Evolutionary conservation across 2,888 invertebrate species (phyloP).

Genomic region (Eristalis intricaria): DNA sequence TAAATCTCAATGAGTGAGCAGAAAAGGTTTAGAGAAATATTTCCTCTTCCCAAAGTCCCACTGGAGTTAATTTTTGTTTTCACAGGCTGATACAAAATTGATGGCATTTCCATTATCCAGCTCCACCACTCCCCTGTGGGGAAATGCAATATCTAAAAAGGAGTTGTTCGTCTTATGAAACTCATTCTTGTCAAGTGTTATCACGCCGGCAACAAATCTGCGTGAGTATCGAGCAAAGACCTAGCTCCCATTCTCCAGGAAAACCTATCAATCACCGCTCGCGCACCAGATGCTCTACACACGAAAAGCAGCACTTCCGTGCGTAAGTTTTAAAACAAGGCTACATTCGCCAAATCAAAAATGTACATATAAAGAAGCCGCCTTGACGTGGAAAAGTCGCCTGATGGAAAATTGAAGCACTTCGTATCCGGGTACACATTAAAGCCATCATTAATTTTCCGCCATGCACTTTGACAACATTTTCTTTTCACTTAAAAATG

Average conservation of each 20-base stretch:
- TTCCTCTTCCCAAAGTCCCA: too few species aligned
- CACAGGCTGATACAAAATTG: too few species aligned
- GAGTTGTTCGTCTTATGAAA: neutral
- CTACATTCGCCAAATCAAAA: neutral
- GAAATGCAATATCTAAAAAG: neutral
- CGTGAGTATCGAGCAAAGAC: neutral
- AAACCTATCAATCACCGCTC: neutral
- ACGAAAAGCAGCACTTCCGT: neutral
- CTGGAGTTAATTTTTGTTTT: too few species aligned
- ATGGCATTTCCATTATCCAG: neutral
- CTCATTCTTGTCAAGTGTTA: neutral
- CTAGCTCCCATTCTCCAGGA: neutral
- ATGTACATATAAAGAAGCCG: neutral
- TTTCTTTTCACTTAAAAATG: neutral
- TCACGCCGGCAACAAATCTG: too few species aligned
- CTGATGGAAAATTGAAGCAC: conserved; percentile 2
- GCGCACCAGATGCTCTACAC: neutral
- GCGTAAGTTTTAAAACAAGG: neutral
- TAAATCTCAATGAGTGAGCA: too few species aligned
- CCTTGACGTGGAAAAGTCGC: neutral
- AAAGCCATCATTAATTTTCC: conserved; percentile 13
- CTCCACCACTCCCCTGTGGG: neutral
- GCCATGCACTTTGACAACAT: neutral
- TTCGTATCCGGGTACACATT: conserved; percentile 7
- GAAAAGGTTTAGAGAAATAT: too few species aligned